Percentiles rank a stretch among this genome's conserved stretches.
Evolutionary conservation across 2,113 vertebrate genomes (phyloP).

Genomic region (Triplophysa rosa): DNA sequence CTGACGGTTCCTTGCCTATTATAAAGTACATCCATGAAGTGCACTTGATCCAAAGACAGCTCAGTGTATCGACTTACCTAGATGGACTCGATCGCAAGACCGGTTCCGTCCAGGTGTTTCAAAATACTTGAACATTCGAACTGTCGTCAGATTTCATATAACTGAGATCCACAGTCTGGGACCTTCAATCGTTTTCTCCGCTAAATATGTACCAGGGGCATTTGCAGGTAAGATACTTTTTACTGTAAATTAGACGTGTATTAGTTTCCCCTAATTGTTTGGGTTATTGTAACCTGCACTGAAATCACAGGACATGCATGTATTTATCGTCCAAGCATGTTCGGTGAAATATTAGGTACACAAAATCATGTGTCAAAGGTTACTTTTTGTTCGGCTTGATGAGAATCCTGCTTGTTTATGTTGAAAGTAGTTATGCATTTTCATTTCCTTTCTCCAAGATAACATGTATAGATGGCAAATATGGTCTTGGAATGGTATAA

Average conservation of each 20-base stretch:
- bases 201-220: constrained; percentile 85
- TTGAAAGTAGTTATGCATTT: background rate
- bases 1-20: constrained; percentile 28
- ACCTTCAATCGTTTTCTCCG: constrained; percentile 58
- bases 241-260: background rate
- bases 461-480: background rate
- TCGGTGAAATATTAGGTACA: background rate
- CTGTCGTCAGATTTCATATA: constrained; percentile 53
- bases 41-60: constrained; percentile 69
- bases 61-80: constrained; percentile 35
- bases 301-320: constrained; percentile 3
- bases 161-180: constrained; percentile 55
- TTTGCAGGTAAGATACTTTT: constrained; percentile 73
- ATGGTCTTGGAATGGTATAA: background rate
- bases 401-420: background rate
- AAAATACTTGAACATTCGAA: constrained; percentile 49
- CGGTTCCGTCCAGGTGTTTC: constrained; percentile 45
- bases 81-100: background rate
- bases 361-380: background rate
- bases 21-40: constrained; percentile 41
- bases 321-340: background rate
- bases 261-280: background rate
- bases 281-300: background rate
- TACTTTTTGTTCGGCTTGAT: background rate
- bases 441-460: background rate